phyloP scores from a whole-genome alignment of 2,797 vertebrate species.

The Apogon talboti region DNA sequence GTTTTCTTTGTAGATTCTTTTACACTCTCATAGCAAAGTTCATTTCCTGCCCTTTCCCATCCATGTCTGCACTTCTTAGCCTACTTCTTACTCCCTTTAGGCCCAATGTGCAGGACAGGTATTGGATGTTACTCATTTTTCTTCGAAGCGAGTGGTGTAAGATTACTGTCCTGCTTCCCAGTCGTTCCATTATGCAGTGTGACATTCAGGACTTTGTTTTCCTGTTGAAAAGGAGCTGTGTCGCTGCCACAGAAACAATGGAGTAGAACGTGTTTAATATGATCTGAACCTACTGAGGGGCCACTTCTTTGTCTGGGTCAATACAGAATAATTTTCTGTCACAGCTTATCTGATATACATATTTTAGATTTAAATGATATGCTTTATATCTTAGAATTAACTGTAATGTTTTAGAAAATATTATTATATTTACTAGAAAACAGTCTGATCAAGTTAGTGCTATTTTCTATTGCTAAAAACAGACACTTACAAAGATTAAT shows the following conservation, averaged over 20 bases:
- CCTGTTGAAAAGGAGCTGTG: conserved; percentile 32
- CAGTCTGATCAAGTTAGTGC: no score
- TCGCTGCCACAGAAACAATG: conserved; percentile 38
- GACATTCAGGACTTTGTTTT: conserved; percentile 59
- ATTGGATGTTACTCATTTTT: conserved; percentile 65
- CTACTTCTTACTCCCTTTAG: conserved; percentile 27
- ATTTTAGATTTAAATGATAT: background rate
- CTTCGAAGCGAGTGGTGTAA: conserved; percentile 63
- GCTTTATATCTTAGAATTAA: background rate
- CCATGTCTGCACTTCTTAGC: background rate
- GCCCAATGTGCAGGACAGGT: conserved; percentile 21
- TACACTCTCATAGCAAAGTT: conserved; percentile 49
- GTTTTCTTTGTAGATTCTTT: conserved; percentile 54
- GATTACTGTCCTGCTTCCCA: conserved; percentile 66
- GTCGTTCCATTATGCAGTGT: conserved; percentile 62
- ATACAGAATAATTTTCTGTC: background rate
- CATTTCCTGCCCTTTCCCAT: conserved; percentile 14
- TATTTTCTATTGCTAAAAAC: no score
- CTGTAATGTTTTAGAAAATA: background rate
- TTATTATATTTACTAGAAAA: no score
- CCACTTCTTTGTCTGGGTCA: background rate
- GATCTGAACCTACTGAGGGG: conserved; percentile 8
- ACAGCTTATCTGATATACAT: background rate
- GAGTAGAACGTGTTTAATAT: background rate
- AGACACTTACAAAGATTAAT: no score